phyloP scores from a whole-genome alignment of 2,113 vertebrate genomes.

The Lamprotornis superbus region DNA sequence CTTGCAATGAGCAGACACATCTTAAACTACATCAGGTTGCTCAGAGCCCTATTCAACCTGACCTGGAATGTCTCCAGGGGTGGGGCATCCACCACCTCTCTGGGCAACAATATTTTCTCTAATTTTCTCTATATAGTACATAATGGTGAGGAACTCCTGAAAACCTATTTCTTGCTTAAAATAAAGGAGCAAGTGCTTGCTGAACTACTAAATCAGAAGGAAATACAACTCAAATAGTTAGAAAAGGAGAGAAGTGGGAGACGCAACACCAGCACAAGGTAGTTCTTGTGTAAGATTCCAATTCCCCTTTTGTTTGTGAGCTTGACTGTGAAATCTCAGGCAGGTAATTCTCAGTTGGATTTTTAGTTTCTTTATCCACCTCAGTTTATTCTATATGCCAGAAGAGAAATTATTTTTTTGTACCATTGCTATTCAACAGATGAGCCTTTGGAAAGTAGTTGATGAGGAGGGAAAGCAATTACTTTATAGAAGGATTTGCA shows the following conservation, averaged over 20 bases:
- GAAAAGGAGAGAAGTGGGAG: not conserved
- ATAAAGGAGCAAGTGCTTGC: not conserved
- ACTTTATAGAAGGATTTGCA: not conserved
- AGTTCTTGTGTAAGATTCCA: not conserved
- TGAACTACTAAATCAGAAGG: not conserved
- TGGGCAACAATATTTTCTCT: not conserved
- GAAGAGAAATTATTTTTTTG: not conserved
- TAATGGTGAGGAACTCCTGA: not conserved
- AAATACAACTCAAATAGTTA: not conserved
- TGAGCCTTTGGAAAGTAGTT: not conserved
- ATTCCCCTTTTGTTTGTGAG: not conserved
- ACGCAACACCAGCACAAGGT: not conserved
- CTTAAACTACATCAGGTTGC: not conserved
- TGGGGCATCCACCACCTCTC: not conserved
- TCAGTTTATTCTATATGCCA: not conserved
- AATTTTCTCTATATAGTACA: not conserved
- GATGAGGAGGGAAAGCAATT: not conserved
- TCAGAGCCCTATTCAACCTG: not conserved
- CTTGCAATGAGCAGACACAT: not conserved
- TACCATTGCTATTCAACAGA: not conserved
- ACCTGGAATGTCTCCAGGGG: not conserved
- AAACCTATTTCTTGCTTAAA: not conserved
- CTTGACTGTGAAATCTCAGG: not conserved
- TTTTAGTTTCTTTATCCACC: not conserved
- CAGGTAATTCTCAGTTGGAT: not conserved